Percentiles rank a stretch among this genome's conserved stretches.
Evolutionary conservation across 2,797 vertebrate species (phyloP).

Genomic region (Psittacula derbiana): DNA sequence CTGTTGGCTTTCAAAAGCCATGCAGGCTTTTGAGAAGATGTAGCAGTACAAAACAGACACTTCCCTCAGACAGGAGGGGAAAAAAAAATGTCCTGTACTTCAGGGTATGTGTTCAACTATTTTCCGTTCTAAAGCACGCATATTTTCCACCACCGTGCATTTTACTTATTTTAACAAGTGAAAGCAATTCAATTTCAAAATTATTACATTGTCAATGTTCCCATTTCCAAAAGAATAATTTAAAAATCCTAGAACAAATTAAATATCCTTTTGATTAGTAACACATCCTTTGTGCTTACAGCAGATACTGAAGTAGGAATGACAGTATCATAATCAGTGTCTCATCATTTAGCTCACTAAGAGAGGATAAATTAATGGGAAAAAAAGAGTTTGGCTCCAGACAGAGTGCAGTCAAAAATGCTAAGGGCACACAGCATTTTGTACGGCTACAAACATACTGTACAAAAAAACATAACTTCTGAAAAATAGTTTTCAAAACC

Average conservation of each 20-base stretch:
- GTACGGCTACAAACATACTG: not conserved
- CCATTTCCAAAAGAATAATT: conserved; percentile 23
- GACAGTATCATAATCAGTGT: not conserved
- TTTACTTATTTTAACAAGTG: conserved; percentile 78
- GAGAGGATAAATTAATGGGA: not conserved
- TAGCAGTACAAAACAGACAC: conserved; percentile 50
- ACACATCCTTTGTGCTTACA: conserved; percentile 25
- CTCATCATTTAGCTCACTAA: conserved; percentile 6
- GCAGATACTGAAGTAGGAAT: not conserved
- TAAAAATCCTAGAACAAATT: conserved; percentile 50
- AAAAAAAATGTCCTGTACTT: not conserved
- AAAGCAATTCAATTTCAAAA: conserved; percentile 75
- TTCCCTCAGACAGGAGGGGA: not conserved
- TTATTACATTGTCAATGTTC: conserved; percentile 40
- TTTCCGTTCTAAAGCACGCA: conserved; percentile 57
- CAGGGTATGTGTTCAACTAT: conserved; percentile 48
- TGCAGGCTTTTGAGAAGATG: conserved; percentile 61
- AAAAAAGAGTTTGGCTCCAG: not conserved
- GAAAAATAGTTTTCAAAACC: conserved; percentile 19
- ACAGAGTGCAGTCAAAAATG: not conserved
- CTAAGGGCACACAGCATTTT: not conserved
- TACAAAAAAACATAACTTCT: not conserved
- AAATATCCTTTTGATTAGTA: conserved; percentile 57
- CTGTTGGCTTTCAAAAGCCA: conserved; percentile 56
- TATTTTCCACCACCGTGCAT: conserved; percentile 56